Conservation (phyloP, 1,140 invertebrate genomes). For the Physella acuta region DNA sequence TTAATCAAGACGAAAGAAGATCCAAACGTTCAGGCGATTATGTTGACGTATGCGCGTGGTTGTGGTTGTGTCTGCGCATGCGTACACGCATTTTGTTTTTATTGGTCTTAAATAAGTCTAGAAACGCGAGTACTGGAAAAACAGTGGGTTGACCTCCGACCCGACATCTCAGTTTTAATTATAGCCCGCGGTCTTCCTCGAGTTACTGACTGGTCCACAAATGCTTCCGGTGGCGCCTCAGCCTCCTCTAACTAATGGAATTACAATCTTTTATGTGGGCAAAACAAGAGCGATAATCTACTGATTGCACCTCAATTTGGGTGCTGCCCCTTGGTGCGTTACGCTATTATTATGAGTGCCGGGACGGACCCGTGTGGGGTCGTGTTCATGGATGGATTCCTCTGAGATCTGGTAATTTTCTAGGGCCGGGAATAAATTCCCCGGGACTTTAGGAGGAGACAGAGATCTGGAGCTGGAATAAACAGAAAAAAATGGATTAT, state of each 20-base stretch:
- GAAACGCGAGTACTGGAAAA: neutral
- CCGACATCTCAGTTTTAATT: neutral
- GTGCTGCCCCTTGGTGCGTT: slow-evolving; percentile 2
- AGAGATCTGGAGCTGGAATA: too few species aligned
- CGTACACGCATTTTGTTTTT: neutral
- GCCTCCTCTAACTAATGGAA: slow-evolving; percentile 1
- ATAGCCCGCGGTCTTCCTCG: neutral
- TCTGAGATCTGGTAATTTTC: neutral
- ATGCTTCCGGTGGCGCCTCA: neutral
- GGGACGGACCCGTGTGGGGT: neutral
- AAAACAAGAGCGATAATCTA: slow-evolving; percentile 10
- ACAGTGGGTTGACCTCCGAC: neutral
- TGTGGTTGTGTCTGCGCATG: neutral
- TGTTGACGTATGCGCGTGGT: too few species aligned
- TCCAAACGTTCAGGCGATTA: too few species aligned
- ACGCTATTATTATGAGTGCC: slow-evolving; percentile 12
- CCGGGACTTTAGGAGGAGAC: too few species aligned
- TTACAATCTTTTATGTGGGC: slow-evolving; percentile 16
- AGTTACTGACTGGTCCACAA: too few species aligned
- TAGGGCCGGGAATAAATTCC: too few species aligned
- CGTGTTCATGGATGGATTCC: neutral
- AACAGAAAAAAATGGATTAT: too few species aligned
- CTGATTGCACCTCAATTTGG: slow-evolving; percentile 10
- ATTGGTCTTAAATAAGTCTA: neutral
- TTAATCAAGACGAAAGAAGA: too few species aligned